These are phyloP conservation scores for Andrena chrysosceles DNA, from an alignment of 2,888 invertebrate species.

Conservation along the genomic window DNA sequence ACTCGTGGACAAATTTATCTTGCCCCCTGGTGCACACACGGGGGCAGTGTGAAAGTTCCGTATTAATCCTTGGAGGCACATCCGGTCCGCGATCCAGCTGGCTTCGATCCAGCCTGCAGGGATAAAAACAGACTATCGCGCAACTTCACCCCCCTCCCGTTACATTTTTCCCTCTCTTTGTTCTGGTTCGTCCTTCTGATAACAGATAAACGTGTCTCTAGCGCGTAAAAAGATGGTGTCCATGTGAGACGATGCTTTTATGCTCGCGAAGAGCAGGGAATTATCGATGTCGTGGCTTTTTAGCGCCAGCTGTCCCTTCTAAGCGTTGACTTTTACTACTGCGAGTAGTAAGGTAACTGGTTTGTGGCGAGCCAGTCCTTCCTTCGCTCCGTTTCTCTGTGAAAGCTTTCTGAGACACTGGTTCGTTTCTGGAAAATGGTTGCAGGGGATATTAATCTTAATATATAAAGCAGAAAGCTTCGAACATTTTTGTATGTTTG, in stretches of 20 bases:
- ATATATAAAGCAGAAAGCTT: too few relatives aligned
- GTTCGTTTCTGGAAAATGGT: neutral
- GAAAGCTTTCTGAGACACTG: neutral
- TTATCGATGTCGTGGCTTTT: neutral
- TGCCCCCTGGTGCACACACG: neutral
- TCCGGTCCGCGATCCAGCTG: slow-evolving; percentile 39
- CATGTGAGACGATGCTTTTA: neutral
- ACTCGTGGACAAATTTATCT: slow-evolving; percentile 18
- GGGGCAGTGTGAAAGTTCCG: slow-evolving; percentile 18
- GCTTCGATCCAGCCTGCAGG: slow-evolving; percentile 43
- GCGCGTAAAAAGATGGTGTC: slow-evolving; percentile 13
- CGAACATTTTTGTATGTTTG: too few relatives aligned
- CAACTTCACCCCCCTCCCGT: neutral
- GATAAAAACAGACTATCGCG: slow-evolving; percentile 37
- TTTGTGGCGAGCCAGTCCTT: neutral
- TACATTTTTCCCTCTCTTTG: neutral
- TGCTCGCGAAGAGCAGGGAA: neutral
- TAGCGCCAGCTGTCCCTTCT: neutral
- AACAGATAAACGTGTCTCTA: slow-evolving; percentile 1
- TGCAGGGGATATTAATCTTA: neutral
- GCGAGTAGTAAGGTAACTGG: slow-evolving; percentile 1
- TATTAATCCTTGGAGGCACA: slow-evolving; percentile 34
- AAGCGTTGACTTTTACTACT: slow-evolving; percentile 21
- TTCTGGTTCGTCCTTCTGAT: neutral
- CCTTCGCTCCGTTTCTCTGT: neutral